A percentile compares a stretch with the other conserved stretches of the same genome.
Conservation (phyloP, 2,113 vertebrate genomes). For the Anthoscopus minutus region DNA sequence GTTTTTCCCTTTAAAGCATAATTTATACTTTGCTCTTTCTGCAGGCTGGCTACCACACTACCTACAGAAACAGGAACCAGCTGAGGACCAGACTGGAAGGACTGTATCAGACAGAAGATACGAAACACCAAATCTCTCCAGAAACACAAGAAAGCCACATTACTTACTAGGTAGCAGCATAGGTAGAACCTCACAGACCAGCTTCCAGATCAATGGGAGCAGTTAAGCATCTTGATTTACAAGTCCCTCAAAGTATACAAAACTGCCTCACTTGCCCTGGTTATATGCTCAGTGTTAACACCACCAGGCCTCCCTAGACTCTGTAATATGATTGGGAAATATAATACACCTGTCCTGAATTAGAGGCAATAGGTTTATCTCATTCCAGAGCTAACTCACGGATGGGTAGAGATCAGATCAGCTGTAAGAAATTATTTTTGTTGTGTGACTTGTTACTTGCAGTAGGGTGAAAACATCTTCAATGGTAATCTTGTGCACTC, state of each 20-base stretch:
- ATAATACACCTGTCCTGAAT: constrained; percentile 1
- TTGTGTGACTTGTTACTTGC: constrained; percentile 26
- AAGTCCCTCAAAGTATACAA: not conserved
- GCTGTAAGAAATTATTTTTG: constrained; percentile 39
- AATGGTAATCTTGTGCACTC: not conserved
- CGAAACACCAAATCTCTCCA: not conserved
- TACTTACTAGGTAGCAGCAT: not conserved
- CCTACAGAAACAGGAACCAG: not conserved
- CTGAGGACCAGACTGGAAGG: not conserved
- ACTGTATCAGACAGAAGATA: not conserved
- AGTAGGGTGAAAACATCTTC: not conserved
- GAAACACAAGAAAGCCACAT: not conserved
- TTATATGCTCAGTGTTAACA: not conserved
- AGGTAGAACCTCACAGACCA: not conserved
- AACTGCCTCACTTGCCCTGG: not conserved
- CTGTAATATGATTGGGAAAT: not conserved
- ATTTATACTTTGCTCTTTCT: not conserved
- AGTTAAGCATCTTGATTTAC: not conserved
- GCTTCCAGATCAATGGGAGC: accelerated
- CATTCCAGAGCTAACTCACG: constrained; percentile 24
- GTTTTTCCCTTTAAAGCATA: not conserved
- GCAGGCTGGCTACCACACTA: not conserved
- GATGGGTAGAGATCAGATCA: constrained; percentile 46
- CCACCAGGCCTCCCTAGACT: not conserved
- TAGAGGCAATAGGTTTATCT: not conserved